These are phyloP conservation scores for Synergus umbraculus DNA, from an alignment of 2,888 invertebrate species.

Conservation along the genomic window DNA sequence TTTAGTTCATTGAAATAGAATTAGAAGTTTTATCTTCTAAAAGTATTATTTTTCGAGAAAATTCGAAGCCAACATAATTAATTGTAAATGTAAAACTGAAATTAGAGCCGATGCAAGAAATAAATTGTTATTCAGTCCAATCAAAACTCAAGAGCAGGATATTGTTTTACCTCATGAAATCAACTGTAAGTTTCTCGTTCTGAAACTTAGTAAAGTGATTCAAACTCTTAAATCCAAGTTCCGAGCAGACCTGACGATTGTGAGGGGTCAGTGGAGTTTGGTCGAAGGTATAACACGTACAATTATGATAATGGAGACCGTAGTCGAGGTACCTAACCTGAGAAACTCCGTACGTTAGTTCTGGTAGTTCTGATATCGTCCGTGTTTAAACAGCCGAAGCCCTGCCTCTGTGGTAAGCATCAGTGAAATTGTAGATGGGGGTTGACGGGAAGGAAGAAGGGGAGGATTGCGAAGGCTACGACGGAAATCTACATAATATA, in stretches of 20 bases:
- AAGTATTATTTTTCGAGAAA: too few relatives aligned
- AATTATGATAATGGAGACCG: constrained; percentile 75
- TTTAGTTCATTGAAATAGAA: too few relatives aligned
- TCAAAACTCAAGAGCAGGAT: neutral
- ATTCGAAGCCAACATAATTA: too few relatives aligned
- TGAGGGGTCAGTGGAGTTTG: constrained; percentile 49
- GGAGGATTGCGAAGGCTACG: constrained; percentile 69
- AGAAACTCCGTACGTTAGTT: constrained; percentile 70
- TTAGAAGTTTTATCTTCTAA: too few relatives aligned
- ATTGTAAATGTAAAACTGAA: too few relatives aligned
- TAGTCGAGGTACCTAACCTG: constrained; percentile 55
- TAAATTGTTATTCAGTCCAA: neutral
- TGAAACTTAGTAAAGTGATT: constrained; percentile 23
- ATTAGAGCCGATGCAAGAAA: too few relatives aligned
- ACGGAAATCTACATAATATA: constrained; percentile 77
- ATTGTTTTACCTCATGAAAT: neutral
- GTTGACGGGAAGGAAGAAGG: constrained; percentile 55
- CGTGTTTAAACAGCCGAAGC: constrained; percentile 77
- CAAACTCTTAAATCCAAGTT: constrained; percentile 36
- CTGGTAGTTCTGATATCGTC: constrained; percentile 76
- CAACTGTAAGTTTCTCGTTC: neutral
- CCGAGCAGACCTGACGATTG: neutral
- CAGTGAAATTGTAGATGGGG: constrained; percentile 65
- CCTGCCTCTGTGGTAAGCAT: constrained; percentile 61
- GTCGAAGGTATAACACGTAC: constrained; percentile 60